Evolutionary conservation across 2,113 vertebrate genomes (phyloP).

Genomic region (Lanius collurio): DNA sequence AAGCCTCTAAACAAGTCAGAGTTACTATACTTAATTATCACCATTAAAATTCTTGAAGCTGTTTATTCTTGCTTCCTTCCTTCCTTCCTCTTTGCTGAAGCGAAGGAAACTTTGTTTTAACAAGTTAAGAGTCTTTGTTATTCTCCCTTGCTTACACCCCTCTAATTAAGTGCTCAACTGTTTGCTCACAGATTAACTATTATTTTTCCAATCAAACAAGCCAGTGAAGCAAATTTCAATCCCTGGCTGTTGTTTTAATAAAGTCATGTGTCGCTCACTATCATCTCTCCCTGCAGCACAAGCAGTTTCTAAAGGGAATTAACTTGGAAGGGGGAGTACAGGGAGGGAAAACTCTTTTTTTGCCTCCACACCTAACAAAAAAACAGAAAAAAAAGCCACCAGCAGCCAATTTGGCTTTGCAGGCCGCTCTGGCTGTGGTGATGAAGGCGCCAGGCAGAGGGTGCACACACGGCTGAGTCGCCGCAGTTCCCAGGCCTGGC

Average conservation of each 20-base stretch:
- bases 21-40: constrained; percentile 86
- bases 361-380: background rate
- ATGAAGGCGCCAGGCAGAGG: background rate
- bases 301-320: constrained; percentile 23
- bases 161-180: constrained; percentile 76
- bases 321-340: background rate
- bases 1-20: constrained; percentile 82
- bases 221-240: constrained; percentile 36
- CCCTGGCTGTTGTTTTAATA: constrained; percentile 51
- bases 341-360: background rate
- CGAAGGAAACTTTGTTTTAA: constrained; percentile 82
- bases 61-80: constrained; percentile 84
- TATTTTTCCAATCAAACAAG: constrained; percentile 57
- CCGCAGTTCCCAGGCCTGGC: background rate
- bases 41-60: constrained; percentile 89
- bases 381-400: too few species aligned
- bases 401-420: background rate
- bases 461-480: background rate
- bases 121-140: constrained; percentile 74
- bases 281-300: constrained; percentile 9
- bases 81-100: constrained; percentile 76
- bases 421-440: background rate
- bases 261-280: background rate
- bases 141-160: constrained; percentile 61
- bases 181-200: constrained; percentile 73